Conservation (phyloP, 1,140 invertebrate species). For the Choristoneura fumiferana region DNA sequence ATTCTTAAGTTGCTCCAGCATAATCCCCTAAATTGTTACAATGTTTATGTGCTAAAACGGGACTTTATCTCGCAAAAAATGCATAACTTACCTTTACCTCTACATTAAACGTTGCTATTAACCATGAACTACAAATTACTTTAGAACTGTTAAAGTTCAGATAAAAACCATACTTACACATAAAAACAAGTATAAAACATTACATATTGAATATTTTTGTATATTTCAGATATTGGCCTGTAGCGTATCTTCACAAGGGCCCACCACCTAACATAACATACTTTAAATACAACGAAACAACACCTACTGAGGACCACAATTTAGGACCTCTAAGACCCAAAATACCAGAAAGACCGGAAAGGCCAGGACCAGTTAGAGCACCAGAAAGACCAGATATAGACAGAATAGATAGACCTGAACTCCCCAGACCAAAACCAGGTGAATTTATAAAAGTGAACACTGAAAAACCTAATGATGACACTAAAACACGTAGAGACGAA, state of each 20-base stretch:
- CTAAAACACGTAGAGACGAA: slow-evolving; percentile 39
- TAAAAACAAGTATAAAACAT: too few relatives aligned
- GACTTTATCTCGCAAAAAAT: too few relatives aligned
- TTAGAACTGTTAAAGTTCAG: too few relatives aligned
- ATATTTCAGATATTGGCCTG: slow-evolving; percentile 72
- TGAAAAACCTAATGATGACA: slow-evolving; percentile 14
- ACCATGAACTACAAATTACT: too few relatives aligned
- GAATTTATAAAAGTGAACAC: slow-evolving; percentile 7
- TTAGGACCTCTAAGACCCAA: slow-evolving; percentile 27
- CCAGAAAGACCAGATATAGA: slow-evolving; percentile 30
- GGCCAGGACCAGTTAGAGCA: slow-evolving; percentile 6
- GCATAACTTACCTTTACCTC: too few relatives aligned
- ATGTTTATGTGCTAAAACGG: too few relatives aligned
- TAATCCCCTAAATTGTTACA: too few relatives aligned
- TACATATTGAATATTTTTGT: slow-evolving; percentile 14
- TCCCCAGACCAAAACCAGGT: slow-evolving; percentile 19
- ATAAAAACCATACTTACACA: too few relatives aligned
- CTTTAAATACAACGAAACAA: slow-evolving; percentile 67
- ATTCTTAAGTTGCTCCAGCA: too few relatives aligned
- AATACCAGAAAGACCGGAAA: slow-evolving; percentile 20
- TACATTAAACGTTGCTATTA: too few relatives aligned
- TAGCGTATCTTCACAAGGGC: slow-evolving; percentile 73
- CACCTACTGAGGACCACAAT: slow-evolving; percentile 27
- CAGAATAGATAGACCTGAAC: slow-evolving; percentile 22
- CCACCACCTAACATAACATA: slow-evolving; percentile 74